phyloP scores from a whole-genome alignment of 2,797 vertebrate genomes.

The Myripristis jacobus region DNA sequence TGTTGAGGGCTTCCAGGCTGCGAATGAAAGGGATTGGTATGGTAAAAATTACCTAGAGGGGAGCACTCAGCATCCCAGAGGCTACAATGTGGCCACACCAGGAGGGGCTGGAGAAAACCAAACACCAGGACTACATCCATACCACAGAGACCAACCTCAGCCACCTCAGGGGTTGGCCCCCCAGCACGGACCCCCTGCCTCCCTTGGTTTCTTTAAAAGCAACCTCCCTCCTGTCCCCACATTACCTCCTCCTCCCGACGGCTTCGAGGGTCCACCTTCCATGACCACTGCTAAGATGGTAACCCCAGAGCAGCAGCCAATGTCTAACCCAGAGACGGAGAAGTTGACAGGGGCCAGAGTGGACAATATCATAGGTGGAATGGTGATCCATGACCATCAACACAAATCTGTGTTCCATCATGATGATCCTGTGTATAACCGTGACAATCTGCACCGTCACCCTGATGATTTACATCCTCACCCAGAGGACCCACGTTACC shows the following conservation, averaged over 20 bases:
- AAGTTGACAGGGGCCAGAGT: constrained; percentile 15
- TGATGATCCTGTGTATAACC: constrained; percentile 54
- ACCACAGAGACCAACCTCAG: constrained; percentile 57
- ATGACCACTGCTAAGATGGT: constrained; percentile 26
- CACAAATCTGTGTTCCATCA: constrained; percentile 71
- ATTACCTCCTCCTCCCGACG: constrained; percentile 74
- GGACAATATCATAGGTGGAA: constrained; percentile 55
- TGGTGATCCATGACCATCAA: constrained; percentile 79
- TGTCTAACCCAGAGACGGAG: neutral
- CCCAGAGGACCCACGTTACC: constrained; percentile 58
- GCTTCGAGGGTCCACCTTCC: constrained; percentile 45
- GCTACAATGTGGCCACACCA: constrained; percentile 47
- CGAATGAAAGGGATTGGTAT: constrained; percentile 70
- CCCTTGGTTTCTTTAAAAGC: constrained; percentile 66
- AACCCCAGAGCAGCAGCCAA: constrained; percentile 39
- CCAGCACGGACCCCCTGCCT: constrained; percentile 39
- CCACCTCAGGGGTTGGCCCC: constrained; percentile 64
- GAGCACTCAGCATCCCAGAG: constrained; percentile 68
- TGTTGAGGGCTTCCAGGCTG: constrained; percentile 83
- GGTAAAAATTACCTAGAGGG: constrained; percentile 76
- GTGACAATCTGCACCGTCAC: constrained; percentile 18
- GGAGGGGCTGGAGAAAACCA: constrained; percentile 46
- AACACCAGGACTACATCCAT: constrained; percentile 54
- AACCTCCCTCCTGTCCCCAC: constrained; percentile 79
- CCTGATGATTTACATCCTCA: constrained; percentile 35